Conservation (phyloP, 2,113 vertebrate species). For the Poeciliopsis retropinna region DNA sequence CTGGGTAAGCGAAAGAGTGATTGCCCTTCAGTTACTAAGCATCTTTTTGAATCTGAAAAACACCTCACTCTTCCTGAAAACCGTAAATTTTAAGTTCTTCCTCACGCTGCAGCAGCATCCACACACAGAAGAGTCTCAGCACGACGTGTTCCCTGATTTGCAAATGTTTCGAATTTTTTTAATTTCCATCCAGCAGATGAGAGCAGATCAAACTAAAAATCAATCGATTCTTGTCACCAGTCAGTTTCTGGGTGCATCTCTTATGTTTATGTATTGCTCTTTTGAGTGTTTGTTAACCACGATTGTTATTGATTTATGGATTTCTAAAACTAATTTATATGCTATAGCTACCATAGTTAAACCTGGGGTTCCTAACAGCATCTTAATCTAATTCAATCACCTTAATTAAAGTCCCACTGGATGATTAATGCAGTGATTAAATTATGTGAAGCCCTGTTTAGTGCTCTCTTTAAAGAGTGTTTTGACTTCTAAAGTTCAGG, state of each 20-base stretch:
- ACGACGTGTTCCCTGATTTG: no score
- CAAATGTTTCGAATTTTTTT: background rate
- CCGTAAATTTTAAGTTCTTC: background rate
- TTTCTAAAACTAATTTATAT: constrained; percentile 11
- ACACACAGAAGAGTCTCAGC: background rate
- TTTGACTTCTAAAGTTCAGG: constrained; percentile 50
- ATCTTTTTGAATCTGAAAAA: no score
- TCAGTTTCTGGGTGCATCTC: no score
- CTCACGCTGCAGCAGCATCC: background rate
- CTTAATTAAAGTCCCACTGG: constrained; percentile 60
- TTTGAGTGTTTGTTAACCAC: background rate
- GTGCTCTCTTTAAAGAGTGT: constrained; percentile 19
- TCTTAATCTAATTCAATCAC: constrained; percentile 55
- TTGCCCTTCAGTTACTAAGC: no score
- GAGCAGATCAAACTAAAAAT: no score
- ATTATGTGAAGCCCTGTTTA: constrained; percentile 55
- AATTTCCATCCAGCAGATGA: background rate
- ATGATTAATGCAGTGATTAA: constrained; percentile 63
- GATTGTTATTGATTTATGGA: background rate
- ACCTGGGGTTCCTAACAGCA: constrained; percentile 38
- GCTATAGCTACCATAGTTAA: constrained; percentile 25
- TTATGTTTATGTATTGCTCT: background rate
- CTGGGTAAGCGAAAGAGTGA: no score
- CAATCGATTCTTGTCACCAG: no score
- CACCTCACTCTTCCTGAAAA: background rate